phyloP scores from a whole-genome alignment of 2,113 vertebrate genomes.

The Mormoops blainvillei region DNA sequence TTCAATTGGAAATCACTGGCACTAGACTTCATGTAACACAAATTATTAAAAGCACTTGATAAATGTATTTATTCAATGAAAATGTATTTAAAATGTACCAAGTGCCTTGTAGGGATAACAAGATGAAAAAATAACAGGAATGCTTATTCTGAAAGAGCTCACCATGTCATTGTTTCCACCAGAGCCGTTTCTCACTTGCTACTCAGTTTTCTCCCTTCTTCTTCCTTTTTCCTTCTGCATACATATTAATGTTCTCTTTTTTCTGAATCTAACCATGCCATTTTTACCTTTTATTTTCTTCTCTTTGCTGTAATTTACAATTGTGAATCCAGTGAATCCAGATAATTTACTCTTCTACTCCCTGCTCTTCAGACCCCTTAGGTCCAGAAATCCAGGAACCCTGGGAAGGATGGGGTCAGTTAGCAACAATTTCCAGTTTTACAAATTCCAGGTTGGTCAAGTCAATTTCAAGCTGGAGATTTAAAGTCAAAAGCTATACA shows the following conservation, averaged over 20 bases:
- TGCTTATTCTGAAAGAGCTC: neutral
- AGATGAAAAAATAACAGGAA: neutral
- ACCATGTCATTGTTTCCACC: neutral
- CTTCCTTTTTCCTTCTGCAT: neutral
- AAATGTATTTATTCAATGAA: neutral
- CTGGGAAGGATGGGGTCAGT: neutral
- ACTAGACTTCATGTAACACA: neutral
- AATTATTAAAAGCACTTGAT: neutral
- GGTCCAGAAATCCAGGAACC: neutral
- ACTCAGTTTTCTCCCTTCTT: neutral
- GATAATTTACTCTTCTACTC: neutral
- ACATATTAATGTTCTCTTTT: neutral
- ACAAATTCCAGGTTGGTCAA: neutral
- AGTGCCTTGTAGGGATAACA: neutral
- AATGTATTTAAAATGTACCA: neutral
- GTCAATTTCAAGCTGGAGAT: neutral
- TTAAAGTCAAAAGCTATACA: neutral
- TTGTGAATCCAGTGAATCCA: neutral
- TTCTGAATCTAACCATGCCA: neutral
- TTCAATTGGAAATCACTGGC: neutral
- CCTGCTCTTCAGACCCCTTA: neutral
- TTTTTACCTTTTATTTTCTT: neutral
- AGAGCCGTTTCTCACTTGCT: neutral
- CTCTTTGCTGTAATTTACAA: neutral
- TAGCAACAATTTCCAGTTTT: neutral